Conservation (phyloP, 1,140 invertebrate species). For the Drosophila mauritiana region DNA sequence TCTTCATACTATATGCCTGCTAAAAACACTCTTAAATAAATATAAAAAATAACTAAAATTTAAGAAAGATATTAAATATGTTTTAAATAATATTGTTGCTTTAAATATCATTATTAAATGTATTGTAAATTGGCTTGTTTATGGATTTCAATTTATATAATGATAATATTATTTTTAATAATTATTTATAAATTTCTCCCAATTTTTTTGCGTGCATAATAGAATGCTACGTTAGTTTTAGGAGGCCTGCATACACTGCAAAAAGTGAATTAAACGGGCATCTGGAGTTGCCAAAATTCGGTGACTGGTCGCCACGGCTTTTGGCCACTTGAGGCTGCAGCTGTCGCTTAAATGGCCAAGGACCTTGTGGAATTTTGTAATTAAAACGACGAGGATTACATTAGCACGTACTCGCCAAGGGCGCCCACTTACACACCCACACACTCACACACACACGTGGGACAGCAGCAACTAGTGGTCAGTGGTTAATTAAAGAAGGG, state of each 20-base stretch:
- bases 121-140: not conserved
- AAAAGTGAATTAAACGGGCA: conserved; percentile 70
- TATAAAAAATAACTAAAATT: too few relatives aligned
- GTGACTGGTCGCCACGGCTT: conserved; percentile 16
- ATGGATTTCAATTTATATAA: not conserved
- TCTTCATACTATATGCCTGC: too few relatives aligned
- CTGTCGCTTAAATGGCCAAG: conserved; percentile 25
- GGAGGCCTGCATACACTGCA: conserved; percentile 27
- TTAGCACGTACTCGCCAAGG: conserved; percentile 64
- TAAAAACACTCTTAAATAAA: too few relatives aligned
- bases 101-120: not conserved
- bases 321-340: conserved; percentile 49
- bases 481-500: conserved; percentile 67
- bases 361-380: conserved; percentile 71
- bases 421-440: not conserved
- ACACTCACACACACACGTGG: conserved; percentile 8
- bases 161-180: not conserved
- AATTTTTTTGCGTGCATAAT: not conserved
- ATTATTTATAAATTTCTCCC: not conserved
- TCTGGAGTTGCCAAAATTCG: conserved; percentile 23
- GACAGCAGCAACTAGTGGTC: conserved; percentile 68
- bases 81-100: too few relatives aligned
- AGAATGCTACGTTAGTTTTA: conserved; percentile 68
- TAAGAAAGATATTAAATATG: not conserved
- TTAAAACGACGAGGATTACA: conserved; percentile 77